phyloP scores from a whole-genome alignment of 2,113 vertebrate species.

The Reinhardtius hippoglossoides region DNA sequence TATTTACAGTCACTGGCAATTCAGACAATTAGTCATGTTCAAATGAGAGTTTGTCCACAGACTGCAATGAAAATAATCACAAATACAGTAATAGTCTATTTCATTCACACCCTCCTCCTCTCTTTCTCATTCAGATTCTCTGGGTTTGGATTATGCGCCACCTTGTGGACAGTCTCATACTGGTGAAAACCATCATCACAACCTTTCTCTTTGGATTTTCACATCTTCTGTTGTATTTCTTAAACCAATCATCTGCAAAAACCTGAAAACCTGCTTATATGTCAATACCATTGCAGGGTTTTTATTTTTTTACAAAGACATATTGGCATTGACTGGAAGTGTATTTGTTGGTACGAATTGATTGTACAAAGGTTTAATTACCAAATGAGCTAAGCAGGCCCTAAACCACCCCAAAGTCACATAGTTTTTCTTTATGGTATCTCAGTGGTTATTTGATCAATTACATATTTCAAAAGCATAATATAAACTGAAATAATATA shows the following conservation, averaged over 20 bases:
- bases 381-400: too few relatives aligned
- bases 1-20: neutral
- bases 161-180: constrained; percentile 66
- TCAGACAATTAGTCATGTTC: constrained; percentile 5
- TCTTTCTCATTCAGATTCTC: neutral
- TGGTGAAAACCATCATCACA: constrained; percentile 4
- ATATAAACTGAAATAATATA: neutral
- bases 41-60: neutral
- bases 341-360: too few relatives aligned
- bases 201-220: neutral
- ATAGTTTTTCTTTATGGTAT: too few relatives aligned
- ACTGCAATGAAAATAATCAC: constrained; percentile 8
- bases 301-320: too few relatives aligned
- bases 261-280: too few relatives aligned
- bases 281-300: too few relatives aligned
- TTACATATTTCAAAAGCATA: neutral
- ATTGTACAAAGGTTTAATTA: too few relatives aligned
- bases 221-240: constrained; percentile 6
- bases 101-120: neutral
- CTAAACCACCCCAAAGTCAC: neutral
- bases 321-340: too few relatives aligned
- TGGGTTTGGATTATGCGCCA: constrained; percentile 61
- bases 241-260: neutral
- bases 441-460: neutral
- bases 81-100: neutral